These are phyloP conservation scores for Conus betulinus DNA, from an alignment of 1,140 invertebrate species.

Conservation along the genomic window DNA sequence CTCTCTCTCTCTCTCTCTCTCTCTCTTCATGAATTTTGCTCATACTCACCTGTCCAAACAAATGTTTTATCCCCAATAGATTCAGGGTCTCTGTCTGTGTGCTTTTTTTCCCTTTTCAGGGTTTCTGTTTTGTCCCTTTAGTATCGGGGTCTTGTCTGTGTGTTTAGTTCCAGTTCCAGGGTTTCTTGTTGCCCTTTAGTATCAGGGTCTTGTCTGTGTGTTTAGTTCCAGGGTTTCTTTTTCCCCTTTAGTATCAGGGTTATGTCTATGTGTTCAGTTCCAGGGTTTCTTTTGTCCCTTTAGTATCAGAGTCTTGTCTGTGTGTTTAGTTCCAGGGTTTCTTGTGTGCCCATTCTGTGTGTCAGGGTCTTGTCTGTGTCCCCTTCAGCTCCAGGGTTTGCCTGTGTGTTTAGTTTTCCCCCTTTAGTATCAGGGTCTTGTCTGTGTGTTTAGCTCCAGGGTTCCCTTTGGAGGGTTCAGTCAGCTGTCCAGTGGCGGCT, in stretches of 20 bases:
- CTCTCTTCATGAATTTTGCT: no score
- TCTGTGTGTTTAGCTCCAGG: slow-evolving; percentile 62
- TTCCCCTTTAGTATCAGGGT: not conserved
- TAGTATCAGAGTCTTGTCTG: not conserved
- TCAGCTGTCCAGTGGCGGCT: slow-evolving; percentile 62
- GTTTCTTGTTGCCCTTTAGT: not conserved
- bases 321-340: slow-evolving; percentile 67
- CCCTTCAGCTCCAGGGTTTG: not conserved
- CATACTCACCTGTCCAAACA: no score
- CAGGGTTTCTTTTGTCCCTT: not conserved
- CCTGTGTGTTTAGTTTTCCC: slow-evolving; percentile 45
- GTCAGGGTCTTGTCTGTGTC: not conserved
- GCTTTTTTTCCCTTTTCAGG: slow-evolving; percentile 56
- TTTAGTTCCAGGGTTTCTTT: slow-evolving; percentile 69
- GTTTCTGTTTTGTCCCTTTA: slow-evolving; percentile 53
- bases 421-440: not conserved
- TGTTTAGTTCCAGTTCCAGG: not conserved
- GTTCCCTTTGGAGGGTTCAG: slow-evolving; percentile 71
- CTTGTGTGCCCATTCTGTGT: slow-evolving; percentile 48
- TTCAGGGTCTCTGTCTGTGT: slow-evolving; percentile 29
- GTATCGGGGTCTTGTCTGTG: no score
- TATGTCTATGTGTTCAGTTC: not conserved
- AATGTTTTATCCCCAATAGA: no score
- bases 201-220: slow-evolving; percentile 24
- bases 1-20: no score